These are phyloP conservation scores for Phaetusa simplex DNA, from an alignment of 2,113 vertebrate species.

Conservation along the genomic window DNA sequence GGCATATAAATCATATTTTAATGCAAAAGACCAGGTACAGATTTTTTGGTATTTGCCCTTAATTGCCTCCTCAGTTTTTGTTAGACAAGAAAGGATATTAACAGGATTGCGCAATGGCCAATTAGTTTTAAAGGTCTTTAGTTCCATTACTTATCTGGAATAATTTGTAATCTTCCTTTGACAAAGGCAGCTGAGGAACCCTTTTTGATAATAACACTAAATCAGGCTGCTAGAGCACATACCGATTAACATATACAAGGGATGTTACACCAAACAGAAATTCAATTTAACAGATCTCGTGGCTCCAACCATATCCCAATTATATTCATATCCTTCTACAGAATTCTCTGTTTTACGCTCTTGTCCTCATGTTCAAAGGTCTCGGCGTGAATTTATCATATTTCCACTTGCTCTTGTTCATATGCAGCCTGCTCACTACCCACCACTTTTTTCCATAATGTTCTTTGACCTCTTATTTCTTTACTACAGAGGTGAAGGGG, in stretches of 20 bases:
- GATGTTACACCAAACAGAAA: conserved; percentile 61
- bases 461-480: neutral
- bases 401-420: neutral
- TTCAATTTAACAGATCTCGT: conserved; percentile 53
- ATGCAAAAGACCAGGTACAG: neutral
- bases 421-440: neutral
- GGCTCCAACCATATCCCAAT: conserved; percentile 2
- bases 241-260: conserved; percentile 55
- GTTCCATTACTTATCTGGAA: conserved; percentile 65
- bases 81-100: conserved; percentile 53
- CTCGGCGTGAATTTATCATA: neutral
- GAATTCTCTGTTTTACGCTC: neutral
- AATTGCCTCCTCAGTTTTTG: conserved; percentile 35
- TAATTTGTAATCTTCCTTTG: conserved; percentile 67
- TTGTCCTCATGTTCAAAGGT: conserved; percentile 33
- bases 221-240: conserved; percentile 48
- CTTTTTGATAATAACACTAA: conserved; percentile 61
- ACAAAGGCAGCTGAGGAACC: conserved; percentile 36
- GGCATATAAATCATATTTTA: neutral
- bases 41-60: conserved; percentile 51
- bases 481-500: neutral
- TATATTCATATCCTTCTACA: neutral
- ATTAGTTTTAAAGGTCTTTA: conserved; percentile 70
- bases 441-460: neutral
- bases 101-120: conserved; percentile 42